These are phyloP conservation scores for Apogon hyalosoma DNA, from an alignment of 2,797 vertebrate genomes.

Conservation along the genomic window DNA sequence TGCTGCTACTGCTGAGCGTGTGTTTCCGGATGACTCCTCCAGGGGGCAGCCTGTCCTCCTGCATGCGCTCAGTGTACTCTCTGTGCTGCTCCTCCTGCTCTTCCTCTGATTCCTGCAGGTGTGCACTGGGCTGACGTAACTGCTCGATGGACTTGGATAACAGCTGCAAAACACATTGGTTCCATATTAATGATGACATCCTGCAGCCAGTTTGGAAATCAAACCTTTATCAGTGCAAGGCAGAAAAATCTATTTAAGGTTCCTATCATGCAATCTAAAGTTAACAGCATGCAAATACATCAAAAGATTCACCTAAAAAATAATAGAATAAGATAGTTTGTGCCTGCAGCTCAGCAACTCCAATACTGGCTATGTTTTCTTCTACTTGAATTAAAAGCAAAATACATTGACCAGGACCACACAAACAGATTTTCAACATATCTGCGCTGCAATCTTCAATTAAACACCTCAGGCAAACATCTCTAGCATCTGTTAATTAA, in stretches of 20 bases:
- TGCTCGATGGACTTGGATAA: constrained; percentile 98
- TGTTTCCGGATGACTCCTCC: constrained; percentile 86
- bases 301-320: not conserved
- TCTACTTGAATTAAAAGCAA: too few relatives aligned
- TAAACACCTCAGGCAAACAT: not conserved
- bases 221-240: constrained; percentile 22
- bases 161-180: constrained; percentile 87
- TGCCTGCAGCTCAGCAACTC: too few relatives aligned
- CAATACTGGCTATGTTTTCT: too few relatives aligned
- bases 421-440: not conserved
- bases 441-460: not conserved
- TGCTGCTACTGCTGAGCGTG: constrained; percentile 84
- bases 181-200: constrained; percentile 48
- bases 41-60: constrained; percentile 90
- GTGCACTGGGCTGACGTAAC: constrained; percentile 92
- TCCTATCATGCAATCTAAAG: not conserved
- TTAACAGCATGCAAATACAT: not conserved
- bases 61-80: constrained; percentile 83
- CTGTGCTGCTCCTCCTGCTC: constrained; percentile 83
- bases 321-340: too few relatives aligned
- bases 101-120: constrained; percentile 96
- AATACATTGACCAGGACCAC: too few relatives aligned
- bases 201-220: constrained; percentile 24
- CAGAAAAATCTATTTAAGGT: constrained; percentile 4
- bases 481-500: too few relatives aligned